Conservation (phyloP, 2,113 vertebrate species). For the Tor tambroides region DNA sequence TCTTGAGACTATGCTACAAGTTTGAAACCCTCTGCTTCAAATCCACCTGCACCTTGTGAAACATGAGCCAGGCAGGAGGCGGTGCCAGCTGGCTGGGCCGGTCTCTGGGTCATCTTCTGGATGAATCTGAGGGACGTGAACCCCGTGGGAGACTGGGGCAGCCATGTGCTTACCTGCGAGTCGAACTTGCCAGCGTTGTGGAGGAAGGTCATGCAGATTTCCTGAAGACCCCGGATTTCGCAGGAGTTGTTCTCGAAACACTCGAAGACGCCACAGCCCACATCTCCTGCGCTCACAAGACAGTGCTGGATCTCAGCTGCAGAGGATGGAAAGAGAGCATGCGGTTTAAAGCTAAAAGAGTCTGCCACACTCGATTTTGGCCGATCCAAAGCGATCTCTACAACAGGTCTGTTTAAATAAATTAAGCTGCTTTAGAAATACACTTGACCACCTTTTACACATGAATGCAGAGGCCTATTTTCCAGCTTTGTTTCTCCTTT, state of each 20-base stretch:
- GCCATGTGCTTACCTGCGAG: slow-evolving; percentile 87
- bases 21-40: slow-evolving; percentile 48
- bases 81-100: slow-evolving; percentile 63
- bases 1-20: slow-evolving; percentile 62
- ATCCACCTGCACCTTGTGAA: slow-evolving; percentile 66
- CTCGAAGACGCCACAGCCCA: slow-evolving; percentile 97
- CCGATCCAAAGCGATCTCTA: background rate
- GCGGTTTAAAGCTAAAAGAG: background rate
- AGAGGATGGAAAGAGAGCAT: slow-evolving; percentile 22
- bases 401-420: background rate
- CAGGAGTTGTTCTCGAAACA: slow-evolving; percentile 99
- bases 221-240: slow-evolving; percentile 95
- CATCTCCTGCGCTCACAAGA: slow-evolving; percentile 94
- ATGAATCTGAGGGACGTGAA: slow-evolving; percentile 56
- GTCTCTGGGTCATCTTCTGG: slow-evolving; percentile 57
- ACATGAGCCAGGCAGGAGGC: slow-evolving; percentile 63
- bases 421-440: slow-evolving; percentile 15
- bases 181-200: slow-evolving; percentile 99
- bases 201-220: slow-evolving; percentile 98
- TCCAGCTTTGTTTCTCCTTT: slow-evolving; percentile 44
- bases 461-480: slow-evolving; percentile 35
- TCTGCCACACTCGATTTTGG: background rate
- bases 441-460: slow-evolving; percentile 36
- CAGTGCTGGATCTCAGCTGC: slow-evolving; percentile 98
- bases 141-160: slow-evolving; percentile 47